Conservation (phyloP, 2,113 vertebrate species). For the Leptobrachium leishanense region DNA sequence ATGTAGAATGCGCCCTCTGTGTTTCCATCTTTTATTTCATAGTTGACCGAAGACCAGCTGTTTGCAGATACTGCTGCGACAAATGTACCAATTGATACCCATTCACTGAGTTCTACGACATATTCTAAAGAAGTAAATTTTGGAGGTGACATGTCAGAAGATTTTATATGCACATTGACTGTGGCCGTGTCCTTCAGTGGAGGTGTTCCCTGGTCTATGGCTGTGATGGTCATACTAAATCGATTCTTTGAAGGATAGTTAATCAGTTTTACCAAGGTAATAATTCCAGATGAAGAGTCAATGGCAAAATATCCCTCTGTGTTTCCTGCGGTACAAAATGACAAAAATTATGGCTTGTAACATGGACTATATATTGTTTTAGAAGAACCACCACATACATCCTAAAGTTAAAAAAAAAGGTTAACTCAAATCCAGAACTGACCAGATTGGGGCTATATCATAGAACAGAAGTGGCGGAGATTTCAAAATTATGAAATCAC, state of each 20-base stretch:
- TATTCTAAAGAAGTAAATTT: conserved; percentile 80
- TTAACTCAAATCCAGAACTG: too few relatives aligned
- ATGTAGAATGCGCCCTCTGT: conserved; percentile 78
- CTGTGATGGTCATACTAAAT: conserved; percentile 83
- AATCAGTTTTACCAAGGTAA: conserved; percentile 74
- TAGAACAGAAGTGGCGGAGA: too few relatives aligned
- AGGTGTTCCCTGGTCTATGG: conserved; percentile 85
- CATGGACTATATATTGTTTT: too few relatives aligned
- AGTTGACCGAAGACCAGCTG: conserved; percentile 80
- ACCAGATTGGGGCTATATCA: too few relatives aligned
- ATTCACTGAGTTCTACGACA: conserved; percentile 86
- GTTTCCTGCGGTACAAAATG: conserved; percentile 76
- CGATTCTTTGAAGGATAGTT: conserved; percentile 67
- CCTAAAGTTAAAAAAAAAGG: too few relatives aligned
- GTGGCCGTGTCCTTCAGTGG: conserved; percentile 78
- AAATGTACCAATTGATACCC: conserved; percentile 69
- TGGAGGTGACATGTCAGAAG: conserved; percentile 81
- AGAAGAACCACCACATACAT: too few relatives aligned
- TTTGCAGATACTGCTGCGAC: conserved; percentile 75
- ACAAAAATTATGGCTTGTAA: background rate
- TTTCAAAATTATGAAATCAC: too few relatives aligned
- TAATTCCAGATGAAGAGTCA: conserved; percentile 73
- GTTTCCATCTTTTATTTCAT: conserved; percentile 84
- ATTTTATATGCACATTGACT: conserved; percentile 70
- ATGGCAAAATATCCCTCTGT: conserved; percentile 80